Base-by-base conservation (phyloP, 2,113 vertebrate species). In the Takifugu flavidus region DNA sequence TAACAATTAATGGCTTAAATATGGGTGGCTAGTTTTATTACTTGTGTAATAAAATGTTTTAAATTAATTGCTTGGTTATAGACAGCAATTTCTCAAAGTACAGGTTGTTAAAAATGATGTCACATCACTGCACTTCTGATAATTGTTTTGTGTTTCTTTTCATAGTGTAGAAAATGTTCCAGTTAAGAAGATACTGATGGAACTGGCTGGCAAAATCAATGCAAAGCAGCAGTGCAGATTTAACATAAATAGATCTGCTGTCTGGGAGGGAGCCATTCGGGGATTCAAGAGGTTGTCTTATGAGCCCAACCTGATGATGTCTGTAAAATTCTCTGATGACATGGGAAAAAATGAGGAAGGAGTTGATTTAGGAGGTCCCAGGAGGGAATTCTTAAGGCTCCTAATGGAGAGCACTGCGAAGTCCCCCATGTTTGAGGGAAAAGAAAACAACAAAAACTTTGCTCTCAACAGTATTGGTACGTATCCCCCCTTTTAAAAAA, bases 371-470 rank as follows among this genome's bases (percentile, higher is more conserved):
- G 28, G 52, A 25, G 25, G 10, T 2, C 51, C 50, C 45, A 63
- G 43, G 5, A 63, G 52, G 52, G 61, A 63, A 34, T 63, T 55
- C 13, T 26, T 64, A 0, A 56, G 26, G 44, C 62, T 56, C 0
- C 43, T 55, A 1, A 55, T 64, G 15, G 61, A 64, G n/a, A 39
- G 0, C 10, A 49, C 39, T 64, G 62, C 44, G 26, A 43, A 13
- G 50, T 14, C 1, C 50, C 49, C 14, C 44, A 49, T 64, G 62
- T 64, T 64, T 53, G 53, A 64, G 14, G 53, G 53, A 49, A 47
- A 26, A 49, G 44, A 49, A 64, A 49, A 49, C 14, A 8, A 34
- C 49, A 43, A 62, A 3, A 62, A 28, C 39, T 20, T 62, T 0
- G 50, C 39, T 62, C 49, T 62, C 5, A 1, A 62, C 26, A 53